Conservation (phyloP, 2,113 vertebrate species). For the Pica pica region DNA sequence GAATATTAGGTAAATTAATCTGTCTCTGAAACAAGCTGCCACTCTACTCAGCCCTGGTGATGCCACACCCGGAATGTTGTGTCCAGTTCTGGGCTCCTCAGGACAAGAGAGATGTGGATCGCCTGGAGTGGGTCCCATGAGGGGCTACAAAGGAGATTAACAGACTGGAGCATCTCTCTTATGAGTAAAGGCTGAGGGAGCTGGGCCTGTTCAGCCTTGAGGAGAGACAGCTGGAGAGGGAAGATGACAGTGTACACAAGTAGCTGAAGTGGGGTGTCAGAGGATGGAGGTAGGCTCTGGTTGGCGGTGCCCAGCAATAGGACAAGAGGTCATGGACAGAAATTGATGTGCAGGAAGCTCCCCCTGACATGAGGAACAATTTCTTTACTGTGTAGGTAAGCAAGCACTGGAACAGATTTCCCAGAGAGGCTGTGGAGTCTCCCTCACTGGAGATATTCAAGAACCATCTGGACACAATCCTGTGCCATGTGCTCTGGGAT, state of each 20-base stretch:
- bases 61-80: background rate
- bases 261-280: background rate
- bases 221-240: background rate
- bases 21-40: background rate
- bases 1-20: background rate
- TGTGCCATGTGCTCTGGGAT: background rate
- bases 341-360: background rate
- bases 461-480: background rate
- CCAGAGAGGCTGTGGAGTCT: background rate
- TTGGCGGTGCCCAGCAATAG: fast-evolving
- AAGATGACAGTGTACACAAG: background rate
- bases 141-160: background rate
- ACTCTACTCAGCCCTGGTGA: background rate
- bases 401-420: background rate
- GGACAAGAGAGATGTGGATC: fast-evolving
- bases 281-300: background rate
- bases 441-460: background rate
- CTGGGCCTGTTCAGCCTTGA: background rate
- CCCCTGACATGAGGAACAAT: background rate
- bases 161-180: background rate
- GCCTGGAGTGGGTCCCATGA: background rate
- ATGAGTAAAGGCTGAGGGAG: background rate
- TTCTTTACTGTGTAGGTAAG: background rate
- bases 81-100: background rate
- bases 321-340: background rate